Evolutionary conservation across 2,797 vertebrate species (phyloP).

Genomic region (Cryptoprocta ferox): DNA sequence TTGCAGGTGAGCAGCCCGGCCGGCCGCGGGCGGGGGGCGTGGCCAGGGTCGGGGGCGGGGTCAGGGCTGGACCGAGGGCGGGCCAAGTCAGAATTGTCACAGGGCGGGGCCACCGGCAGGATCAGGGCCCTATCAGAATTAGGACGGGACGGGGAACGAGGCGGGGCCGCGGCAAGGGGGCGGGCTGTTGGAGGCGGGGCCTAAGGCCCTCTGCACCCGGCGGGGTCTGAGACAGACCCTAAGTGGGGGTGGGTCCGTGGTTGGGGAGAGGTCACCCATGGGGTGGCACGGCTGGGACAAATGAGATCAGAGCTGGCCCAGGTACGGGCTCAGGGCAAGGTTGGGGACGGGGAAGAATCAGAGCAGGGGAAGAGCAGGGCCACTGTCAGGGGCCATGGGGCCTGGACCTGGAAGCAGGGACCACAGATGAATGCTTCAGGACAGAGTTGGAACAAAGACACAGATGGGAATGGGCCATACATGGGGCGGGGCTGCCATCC

Average conservation of each 20-base stretch:
- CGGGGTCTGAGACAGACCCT: not conserved
- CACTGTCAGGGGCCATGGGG: not conserved
- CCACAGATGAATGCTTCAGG: not conserved
- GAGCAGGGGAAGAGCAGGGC: not conserved
- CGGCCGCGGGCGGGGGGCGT: not conserved
- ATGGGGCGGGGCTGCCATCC: not conserved
- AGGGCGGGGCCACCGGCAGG: not conserved
- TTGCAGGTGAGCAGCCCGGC: conserved; percentile 90
- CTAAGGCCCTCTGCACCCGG: rapidly evolving
- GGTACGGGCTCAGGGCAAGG: not conserved
- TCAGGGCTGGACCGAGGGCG: not conserved
- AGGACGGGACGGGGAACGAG: not conserved
- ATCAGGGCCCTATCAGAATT: conserved; percentile 49
- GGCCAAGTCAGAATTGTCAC: not conserved
- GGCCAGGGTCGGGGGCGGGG: conserved; percentile 32
- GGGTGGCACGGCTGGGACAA: not conserved
- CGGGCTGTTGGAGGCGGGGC: not conserved
- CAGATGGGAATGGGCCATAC: not conserved
- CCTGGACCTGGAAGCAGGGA: not conserved
- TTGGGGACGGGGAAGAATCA: not conserved
- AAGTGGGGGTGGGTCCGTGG: not conserved
- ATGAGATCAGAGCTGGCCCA: not conserved
- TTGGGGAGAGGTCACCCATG: not conserved
- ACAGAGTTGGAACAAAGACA: not conserved
- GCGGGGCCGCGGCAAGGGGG: not conserved